Evolutionary conservation across 1,140 invertebrate genomes (phyloP), one percentile per base, ranked within the genome.

Genomic region (Daktulosphaira vitifoliae): DNA sequence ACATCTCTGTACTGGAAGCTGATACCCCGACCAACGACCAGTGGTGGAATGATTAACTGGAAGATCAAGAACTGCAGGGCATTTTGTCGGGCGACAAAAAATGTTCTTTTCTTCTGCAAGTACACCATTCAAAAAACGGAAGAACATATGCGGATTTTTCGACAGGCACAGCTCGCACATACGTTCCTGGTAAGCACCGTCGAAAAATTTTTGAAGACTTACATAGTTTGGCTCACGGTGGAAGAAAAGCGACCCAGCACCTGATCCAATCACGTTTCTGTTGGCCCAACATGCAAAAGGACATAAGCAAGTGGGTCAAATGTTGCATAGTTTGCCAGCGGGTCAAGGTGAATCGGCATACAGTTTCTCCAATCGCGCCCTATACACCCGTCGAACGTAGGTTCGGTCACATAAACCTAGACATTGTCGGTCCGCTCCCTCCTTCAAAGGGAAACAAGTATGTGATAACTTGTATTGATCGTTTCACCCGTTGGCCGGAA

Each of bases 361-460:
- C 65, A 2, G n/a, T 16, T 7, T 38, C 72, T 7, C 74, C 73
- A 8, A 13, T 71, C 5, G 67, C 66, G 11, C 11, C 51, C 9
- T 75, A 73, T 54, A 8, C 11, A 16, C 49, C 69, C 9, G n/a
- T n/a, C n/a, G n/a, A n/a, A n/a, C n/a, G n/a, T n/a, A n/a, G n/a
- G n/a, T n/a, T n/a, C n/a, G n/a, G 37, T 67, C 13, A 18, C 16
- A 49, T 49, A 13, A 70, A 76, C 68, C 52, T 73, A 3, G 73
- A 75, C 67, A 46, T 76, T 2, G 67, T 76, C 5, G 74, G 74
- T 5, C 73, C 74, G 7, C 66, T 75, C 26, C 69, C 71, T 7
- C 42, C 25, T 13, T 44, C 48, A 20, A 16, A 33, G 25, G 33
- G 46, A n/a, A 16, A 42, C 54, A 11, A 52, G 2, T 54, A 56